Evolutionary conservation across 2,888 invertebrate species (phyloP), one percentile per base, ranked within the genome.

Genomic region (Melanostoma scalare): DNA sequence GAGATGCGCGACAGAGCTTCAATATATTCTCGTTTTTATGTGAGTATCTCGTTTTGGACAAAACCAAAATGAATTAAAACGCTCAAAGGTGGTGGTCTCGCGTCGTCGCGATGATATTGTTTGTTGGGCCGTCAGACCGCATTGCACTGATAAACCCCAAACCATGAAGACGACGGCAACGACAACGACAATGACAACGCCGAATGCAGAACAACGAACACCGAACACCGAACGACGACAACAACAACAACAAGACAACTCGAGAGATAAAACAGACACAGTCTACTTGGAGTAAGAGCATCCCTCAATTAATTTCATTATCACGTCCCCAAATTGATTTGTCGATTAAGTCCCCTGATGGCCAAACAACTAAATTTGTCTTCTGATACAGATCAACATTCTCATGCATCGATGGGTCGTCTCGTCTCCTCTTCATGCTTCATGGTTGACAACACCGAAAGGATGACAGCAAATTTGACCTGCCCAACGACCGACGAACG

Each of bases 271-370:
- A 60, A 68, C 67, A 72, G 61, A 63, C 67, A 58, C 58, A 63
- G 71, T 60, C 65, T 77, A 58, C 69, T 68, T 71, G 71, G 56
- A 85, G 80, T 61, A 80, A 76, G 73, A 85, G 84, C 79, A 86
- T 76, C 84, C 86, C 86, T 87, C 86, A 87, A 87, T 87, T 87
- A 87, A 87, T 87, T 87, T 87, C 86, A 87, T 87, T 87, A 86
- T 87, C 86, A 87, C 86, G 86, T 87, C 86, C 86, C 81, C 74
- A 74, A 82, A 77, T 86, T 87, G 86, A 87, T 87, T 86, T 87
- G 86, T 87, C 85, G 86, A 85, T 85, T 85, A 85, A 85, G 80
- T 81, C 72, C 52, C 80, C 79, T 79, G 84, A 85, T 85, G 82
- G 84, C 85, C 85, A 85, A 81, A 85, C 85, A 78, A 71, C 85